These are phyloP conservation scores for Cheilosia pagana DNA, from an alignment of 2,888 invertebrate genomes.

Conservation along the genomic window DNA sequence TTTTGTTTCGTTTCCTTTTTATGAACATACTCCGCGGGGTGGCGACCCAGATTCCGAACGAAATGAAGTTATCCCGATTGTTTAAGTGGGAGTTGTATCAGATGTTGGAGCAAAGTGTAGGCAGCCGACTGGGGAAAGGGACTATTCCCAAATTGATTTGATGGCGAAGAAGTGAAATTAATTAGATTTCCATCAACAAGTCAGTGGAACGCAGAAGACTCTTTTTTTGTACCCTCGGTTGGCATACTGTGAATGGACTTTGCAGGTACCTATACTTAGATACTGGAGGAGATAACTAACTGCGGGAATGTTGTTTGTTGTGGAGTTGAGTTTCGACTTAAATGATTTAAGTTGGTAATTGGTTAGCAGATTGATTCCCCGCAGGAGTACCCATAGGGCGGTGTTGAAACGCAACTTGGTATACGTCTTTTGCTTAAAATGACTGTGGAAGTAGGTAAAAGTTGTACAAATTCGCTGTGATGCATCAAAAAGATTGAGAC, in stretches of 20 bases:
- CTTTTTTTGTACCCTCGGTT: not conserved
- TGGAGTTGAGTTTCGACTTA: constrained; percentile 3
- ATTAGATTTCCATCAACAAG: constrained; percentile 67
- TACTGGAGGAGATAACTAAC: not conserved
- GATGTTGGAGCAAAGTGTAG: constrained; percentile 15
- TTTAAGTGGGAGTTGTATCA: constrained; percentile 40
- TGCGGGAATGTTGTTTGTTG: constrained; percentile 36
- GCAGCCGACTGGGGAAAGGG: constrained; percentile 10
- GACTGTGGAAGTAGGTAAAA: too few relatives aligned
- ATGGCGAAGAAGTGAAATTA: constrained; percentile 65
- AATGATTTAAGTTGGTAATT: constrained; percentile 37
- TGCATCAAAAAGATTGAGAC: not conserved
- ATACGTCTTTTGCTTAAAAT: too few relatives aligned
- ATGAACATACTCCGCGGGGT: constrained; percentile 64
- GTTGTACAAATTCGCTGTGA: not conserved
- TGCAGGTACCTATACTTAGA: constrained; percentile 24
- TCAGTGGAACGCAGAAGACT: constrained; percentile 31
- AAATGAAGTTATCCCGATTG: constrained; percentile 56
- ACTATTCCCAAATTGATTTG: constrained; percentile 60
- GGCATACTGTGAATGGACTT: constrained; percentile 24
- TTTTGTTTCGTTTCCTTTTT: constrained; percentile 10
- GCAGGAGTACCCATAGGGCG: not conserved
- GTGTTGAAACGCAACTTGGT: too few relatives aligned
- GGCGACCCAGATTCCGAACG: constrained; percentile 56
- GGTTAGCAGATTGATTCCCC: not conserved